These are phyloP conservation scores for Kryptopterus vitreolus DNA, from an alignment of 2,797 vertebrate species.

Conservation along the genomic window DNA sequence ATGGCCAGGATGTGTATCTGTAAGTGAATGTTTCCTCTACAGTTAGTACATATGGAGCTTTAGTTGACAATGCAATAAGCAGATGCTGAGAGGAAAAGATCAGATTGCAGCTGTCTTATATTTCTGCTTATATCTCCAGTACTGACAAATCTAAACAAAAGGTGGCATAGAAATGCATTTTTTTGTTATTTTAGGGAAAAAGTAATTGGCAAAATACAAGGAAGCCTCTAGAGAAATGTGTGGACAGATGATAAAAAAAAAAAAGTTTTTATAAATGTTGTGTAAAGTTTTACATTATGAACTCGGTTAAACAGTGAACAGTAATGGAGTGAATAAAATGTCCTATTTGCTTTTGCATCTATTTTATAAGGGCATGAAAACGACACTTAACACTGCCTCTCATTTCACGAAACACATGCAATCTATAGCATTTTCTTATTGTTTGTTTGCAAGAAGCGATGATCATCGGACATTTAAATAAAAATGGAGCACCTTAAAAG, in stretches of 20 bases:
- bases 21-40: conserved; percentile 4
- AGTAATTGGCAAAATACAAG: not conserved
- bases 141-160: not conserved
- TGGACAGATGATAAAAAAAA: not conserved
- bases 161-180: not conserved
- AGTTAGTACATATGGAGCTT: not conserved
- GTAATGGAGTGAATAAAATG: not conserved
- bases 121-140: not conserved
- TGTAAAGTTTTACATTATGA: not conserved
- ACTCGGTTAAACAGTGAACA: not conserved
- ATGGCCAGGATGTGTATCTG: conserved; percentile 7
- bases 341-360: not conserved
- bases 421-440: not conserved
- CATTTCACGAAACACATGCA: not conserved
- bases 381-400: not conserved
- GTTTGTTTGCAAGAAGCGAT: not conserved
- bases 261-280: not conserved
- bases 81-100: conserved; percentile 4
- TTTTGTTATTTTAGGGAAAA: not conserved
- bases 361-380: not conserved
- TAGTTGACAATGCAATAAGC: conserved; percentile 15
- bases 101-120: not conserved
- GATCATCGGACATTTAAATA: not conserved
- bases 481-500: not conserved
- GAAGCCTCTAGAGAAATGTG: not conserved